These are phyloP conservation scores for Eristalinus sepulchralis DNA, from an alignment of 2,888 invertebrate genomes.

Conservation along the genomic window DNA sequence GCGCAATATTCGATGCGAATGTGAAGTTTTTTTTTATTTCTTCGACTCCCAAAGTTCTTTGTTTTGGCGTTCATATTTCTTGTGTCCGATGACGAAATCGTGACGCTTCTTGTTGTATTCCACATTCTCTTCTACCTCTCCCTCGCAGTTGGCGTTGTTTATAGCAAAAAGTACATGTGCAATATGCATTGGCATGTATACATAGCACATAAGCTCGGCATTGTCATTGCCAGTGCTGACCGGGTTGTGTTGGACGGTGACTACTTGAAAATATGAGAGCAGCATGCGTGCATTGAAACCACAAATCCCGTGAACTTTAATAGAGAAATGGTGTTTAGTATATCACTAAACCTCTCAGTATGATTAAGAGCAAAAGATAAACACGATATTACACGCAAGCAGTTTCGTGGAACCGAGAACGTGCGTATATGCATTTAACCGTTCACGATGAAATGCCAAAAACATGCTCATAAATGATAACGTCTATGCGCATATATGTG, in stretches of 20 bases:
- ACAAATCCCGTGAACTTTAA: background rate
- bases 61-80: background rate
- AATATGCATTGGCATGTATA: background rate
- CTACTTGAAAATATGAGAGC: background rate
- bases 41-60: background rate
- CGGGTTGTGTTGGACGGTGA: background rate
- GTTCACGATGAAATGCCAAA: background rate
- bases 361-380: background rate
- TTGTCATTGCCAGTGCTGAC: background rate
- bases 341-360: background rate
- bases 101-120: background rate
- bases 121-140: background rate
- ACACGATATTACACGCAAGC: background rate
- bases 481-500: background rate
- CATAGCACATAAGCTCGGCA: background rate
- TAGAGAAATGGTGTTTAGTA: background rate
- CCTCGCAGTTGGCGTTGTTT: background rate
- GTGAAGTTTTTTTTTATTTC: background rate
- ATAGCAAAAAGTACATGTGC: background rate
- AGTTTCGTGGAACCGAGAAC: background rate
- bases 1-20: conserved; percentile 8
- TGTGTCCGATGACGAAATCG: background rate
- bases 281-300: background rate
- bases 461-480: background rate
- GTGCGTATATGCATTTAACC: background rate